Percentiles rank a stretch among this genome's conserved stretches.
These are phyloP conservation scores for Erpornis zantholeuca DNA, from an alignment of 2,113 vertebrate genomes.

Conservation along the genomic window DNA sequence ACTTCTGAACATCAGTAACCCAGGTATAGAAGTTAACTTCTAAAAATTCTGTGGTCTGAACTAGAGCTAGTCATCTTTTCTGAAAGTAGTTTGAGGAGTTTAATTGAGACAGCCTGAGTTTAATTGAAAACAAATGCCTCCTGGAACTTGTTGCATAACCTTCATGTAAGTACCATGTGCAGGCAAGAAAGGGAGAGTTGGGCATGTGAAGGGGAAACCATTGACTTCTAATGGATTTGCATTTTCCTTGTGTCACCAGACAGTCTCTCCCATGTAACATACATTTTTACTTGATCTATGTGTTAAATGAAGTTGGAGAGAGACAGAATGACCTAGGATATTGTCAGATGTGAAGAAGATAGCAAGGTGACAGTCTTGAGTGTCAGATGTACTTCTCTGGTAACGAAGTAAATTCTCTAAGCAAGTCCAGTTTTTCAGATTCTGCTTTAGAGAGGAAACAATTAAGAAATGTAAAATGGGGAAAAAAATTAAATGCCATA, in stretches of 20 bases:
- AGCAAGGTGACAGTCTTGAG: background rate
- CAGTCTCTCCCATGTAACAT: background rate
- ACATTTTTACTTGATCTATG: background rate
- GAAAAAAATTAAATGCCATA: background rate
- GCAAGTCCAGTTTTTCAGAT: background rate
- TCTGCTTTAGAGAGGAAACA: background rate
- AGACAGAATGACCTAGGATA: background rate
- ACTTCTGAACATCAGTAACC: conserved; percentile 88
- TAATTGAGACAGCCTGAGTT: background rate
- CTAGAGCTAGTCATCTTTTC: background rate
- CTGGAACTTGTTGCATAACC: background rate
- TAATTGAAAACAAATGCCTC: background rate
- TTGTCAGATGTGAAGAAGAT: background rate
- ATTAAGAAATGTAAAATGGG: background rate
- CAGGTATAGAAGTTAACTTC: conserved; percentile 74
- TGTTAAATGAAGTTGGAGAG: background rate
- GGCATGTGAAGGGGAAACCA: background rate
- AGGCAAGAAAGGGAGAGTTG: background rate
- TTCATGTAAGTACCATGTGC: background rate
- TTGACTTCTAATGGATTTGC: background rate
- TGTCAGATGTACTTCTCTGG: background rate
- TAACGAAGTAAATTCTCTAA: background rate
- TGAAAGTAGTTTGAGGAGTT: background rate
- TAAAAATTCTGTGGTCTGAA: background rate
- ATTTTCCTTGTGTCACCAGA: background rate